Base-by-base conservation (phyloP, 1,140 invertebrate species). In the Caenorhabditis remanei region DNA sequence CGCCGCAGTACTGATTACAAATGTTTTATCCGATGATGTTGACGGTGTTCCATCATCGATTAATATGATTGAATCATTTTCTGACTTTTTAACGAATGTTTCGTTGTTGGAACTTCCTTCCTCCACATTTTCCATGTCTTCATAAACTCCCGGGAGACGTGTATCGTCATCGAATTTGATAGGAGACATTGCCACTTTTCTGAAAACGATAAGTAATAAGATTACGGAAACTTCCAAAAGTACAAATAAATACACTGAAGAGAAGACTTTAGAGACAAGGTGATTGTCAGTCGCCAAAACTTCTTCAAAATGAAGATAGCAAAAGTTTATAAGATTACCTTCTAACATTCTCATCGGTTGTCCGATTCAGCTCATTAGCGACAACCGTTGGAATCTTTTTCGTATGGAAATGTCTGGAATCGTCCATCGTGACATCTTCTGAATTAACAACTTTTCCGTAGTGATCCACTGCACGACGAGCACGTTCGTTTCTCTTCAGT, bases 361-460 rank as follows among this genome's bases (percentile, higher is more conserved):
- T 71, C 6, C 67, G 67, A 53, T 79, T 43, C 46, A 79, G 19
- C 11, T 79, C 71, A 24, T n/a, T 16, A n/a, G 71, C 46, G 1
- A 5, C 11, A 5, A 43, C 21, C 24, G 24, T 40, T 40, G 40
- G 46, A 4, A 46, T 8, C 24, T 46, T n/a, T 50, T 50, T n/a
- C n/a, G 13, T 1, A n/a, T 13, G 6, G n/a, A 19, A 41, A 14
- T 79, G 71, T 14, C 71, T 50, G 3, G 71, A 79, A 14, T 79
- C 71, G 24, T 79, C 71, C n/a, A 79, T 50, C 7, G 71, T 50
- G 46, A 79, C 43, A 9, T 79, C 71, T n/a, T 79, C 43, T 8
- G 71, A 79, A n/a, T 50, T 79, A 4, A 79, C 71, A 7, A 79
- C 71, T 24, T 79, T 79, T 79, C 71, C 71, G 53, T 79, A 79